These are phyloP conservation scores for Ceratoteleas bidentatus DNA, from an alignment of 1,140 invertebrate genomes.

Conservation along the genomic window DNA sequence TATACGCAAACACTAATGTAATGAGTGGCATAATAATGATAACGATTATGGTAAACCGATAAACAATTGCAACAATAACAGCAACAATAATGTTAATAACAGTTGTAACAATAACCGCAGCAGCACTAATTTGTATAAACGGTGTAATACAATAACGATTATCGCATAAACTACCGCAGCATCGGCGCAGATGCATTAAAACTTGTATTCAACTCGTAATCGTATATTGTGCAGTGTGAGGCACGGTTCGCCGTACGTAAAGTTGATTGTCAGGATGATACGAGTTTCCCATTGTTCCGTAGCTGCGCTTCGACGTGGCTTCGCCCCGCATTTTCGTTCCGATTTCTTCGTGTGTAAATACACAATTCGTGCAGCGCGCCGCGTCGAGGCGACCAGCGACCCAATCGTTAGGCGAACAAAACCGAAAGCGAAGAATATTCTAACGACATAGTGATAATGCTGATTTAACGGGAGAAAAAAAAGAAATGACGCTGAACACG, in stretches of 20 bases:
- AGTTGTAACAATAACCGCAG: too few species aligned
- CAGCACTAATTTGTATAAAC: constrained; percentile 33
- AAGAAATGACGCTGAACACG: not conserved
- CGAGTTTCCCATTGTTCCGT: too few species aligned
- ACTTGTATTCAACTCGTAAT: constrained; percentile 2
- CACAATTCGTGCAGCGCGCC: too few species aligned
- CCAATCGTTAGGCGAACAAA: not conserved
- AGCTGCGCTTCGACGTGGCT: too few species aligned
- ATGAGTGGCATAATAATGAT: constrained; percentile 53
- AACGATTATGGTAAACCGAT: not conserved
- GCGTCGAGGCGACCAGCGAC: too few species aligned
- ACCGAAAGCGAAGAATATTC: constrained; percentile 26
- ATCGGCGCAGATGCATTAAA: constrained; percentile 10
- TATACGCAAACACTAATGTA: constrained; percentile 54
- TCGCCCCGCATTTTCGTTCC: too few species aligned
- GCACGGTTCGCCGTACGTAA: too few species aligned
- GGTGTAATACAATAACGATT: constrained; percentile 38
- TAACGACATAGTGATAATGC: constrained; percentile 26
- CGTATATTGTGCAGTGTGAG: too few species aligned
- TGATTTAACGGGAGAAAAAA: not conserved
- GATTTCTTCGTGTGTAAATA: too few species aligned
- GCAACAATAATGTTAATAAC: not conserved
- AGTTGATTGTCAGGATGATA: not conserved
- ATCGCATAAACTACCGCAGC: constrained; percentile 25
- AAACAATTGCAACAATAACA: not conserved